phyloP scores from a whole-genome alignment of 2,888 invertebrate species.

The Halictus quadricinctus region DNA sequence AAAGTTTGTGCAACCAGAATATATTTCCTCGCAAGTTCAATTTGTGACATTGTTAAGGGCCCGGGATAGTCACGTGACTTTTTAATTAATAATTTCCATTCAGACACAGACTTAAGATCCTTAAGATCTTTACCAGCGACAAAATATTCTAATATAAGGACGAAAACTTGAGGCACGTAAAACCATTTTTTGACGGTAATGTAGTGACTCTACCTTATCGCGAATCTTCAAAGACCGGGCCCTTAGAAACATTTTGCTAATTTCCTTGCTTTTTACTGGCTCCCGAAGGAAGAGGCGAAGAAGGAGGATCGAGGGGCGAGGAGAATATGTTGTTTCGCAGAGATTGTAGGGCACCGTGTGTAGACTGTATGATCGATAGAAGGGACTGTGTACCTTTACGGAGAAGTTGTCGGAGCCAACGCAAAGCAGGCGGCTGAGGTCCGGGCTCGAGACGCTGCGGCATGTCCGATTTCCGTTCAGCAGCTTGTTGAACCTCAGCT shows the following conservation, averaged over 20 bases:
- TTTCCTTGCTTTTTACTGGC: neutral
- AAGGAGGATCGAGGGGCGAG: neutral
- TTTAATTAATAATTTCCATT: too few relatives aligned
- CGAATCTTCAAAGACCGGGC: too few relatives aligned
- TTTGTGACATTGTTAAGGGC: too few relatives aligned
- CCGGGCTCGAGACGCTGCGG: constrained; percentile 78
- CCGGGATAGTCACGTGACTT: too few relatives aligned
- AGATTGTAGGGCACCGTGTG: neutral
- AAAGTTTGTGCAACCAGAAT: too few relatives aligned
- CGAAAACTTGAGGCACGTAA: too few relatives aligned
- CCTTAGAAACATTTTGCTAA: neutral
- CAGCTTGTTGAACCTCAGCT: constrained; percentile 89
- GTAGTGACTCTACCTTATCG: too few relatives aligned
- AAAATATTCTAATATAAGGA: too few relatives aligned
- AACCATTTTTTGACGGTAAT: too few relatives aligned
- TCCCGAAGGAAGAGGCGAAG: neutral
- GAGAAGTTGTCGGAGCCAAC: constrained; percentile 79
- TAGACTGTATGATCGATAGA: neutral
- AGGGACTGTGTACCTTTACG: constrained; percentile 74
- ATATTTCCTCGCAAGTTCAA: too few relatives aligned
- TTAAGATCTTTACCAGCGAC: too few relatives aligned
- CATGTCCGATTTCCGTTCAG: constrained; percentile 83
- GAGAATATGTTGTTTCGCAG: neutral
- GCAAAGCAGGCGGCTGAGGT: constrained; percentile 79
- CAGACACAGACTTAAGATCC: too few relatives aligned